These are phyloP conservation scores for Microtus ochrogaster DNA, from an alignment of 2,113 vertebrate genomes.

Conservation along the genomic window DNA sequence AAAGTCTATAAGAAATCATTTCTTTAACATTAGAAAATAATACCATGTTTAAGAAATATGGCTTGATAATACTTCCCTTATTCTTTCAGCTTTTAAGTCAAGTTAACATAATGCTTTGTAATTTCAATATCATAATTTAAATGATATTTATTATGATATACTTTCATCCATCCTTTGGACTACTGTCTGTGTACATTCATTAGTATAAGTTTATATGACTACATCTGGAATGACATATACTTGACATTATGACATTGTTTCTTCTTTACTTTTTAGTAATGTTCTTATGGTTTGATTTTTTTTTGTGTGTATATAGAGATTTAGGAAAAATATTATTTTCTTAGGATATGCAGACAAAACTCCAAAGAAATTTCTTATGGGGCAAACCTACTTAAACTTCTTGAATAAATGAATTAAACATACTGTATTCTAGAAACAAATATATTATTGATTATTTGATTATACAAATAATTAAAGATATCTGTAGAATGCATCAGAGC, in stretches of 20 bases:
- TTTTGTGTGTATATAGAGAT: neutral
- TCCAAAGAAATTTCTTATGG: neutral
- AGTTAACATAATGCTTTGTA: neutral
- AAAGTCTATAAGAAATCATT: neutral
- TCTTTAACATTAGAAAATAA: neutral
- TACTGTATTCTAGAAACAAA: neutral
- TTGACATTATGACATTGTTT: neutral
- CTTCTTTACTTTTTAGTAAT: neutral
- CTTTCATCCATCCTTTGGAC: neutral
- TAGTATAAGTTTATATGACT: neutral
- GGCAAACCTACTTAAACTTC: neutral
- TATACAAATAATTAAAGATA: conserved; percentile 6
- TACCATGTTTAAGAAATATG: neutral
- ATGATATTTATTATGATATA: neutral
- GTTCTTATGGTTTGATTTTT: neutral
- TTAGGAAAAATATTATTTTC: neutral
- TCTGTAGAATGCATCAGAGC: neutral
- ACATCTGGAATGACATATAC: neutral
- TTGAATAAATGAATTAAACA: neutral
- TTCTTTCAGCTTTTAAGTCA: neutral
- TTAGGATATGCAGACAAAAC: neutral
- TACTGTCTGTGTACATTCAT: neutral
- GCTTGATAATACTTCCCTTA: neutral
- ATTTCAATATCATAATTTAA: neutral
- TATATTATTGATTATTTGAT: neutral